Evolutionary conservation across 2,888 invertebrate species (phyloP), one percentile per base, ranked within the genome.

Genomic region (Drosophila setosimentum): DNA sequence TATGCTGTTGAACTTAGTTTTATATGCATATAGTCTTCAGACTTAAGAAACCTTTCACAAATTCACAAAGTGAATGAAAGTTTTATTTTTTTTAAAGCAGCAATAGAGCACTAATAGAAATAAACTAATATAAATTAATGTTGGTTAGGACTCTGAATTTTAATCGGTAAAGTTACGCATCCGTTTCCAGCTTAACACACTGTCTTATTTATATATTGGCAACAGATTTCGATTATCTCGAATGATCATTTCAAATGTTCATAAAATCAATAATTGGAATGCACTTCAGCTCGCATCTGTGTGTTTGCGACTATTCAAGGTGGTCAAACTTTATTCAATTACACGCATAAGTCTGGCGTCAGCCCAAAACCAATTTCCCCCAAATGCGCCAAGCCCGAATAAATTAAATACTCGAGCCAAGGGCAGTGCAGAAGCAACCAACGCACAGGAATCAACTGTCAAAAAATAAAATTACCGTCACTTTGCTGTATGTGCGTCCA

Each of bases 381-480:
- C 57, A 55, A 60, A 57, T 30, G 48, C 61, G 27, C 58, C 57
- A 53, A 58, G 62, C 62, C 27, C 48, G 45, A 13, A 57, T 50
- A 80, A 80, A 76, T 80, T 72, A 68, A 78, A 72, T 72, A 66
- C 55, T 42, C 50, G 32, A 57, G 8, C 10, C 72, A 78, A 76
- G 81, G 81, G 37, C 65, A 60, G 45, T 8, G 48, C 13, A 48
- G 24, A 37, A 29, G 32, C 6, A n/a, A 10, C 45, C 10, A n/a
- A 18, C 45, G 33, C 60, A 65, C 48, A 51, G 66, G 59, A 76
- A 27, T 11, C 32, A 24, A 32, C 4, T 45, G 24, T 24, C 4
- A 8, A 27, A 8, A 27, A 24, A 8, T 45, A 45, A 45, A 45
- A 45, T 45, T 24, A 27, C 24, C 16, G 45, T 45, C 49, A 18